phyloP scores from a whole-genome alignment of 1,140 invertebrate genomes.

The Solenopsis invicta region DNA sequence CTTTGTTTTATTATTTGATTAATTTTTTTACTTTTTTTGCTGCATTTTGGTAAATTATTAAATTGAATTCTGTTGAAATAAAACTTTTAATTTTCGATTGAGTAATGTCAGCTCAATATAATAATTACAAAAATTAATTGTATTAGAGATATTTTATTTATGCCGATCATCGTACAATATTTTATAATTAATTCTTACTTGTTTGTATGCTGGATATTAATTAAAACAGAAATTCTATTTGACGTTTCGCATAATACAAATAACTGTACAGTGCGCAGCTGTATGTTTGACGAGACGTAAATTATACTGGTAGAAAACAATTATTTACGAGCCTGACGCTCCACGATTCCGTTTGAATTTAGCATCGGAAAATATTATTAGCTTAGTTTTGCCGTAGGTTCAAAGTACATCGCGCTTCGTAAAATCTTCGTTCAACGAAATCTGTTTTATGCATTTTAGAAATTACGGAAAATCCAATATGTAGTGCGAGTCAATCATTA shows the following conservation, averaged over 20 bases:
- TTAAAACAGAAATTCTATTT: slow-evolving; percentile 61
- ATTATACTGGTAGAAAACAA: slow-evolving; percentile 53
- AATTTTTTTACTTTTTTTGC: background rate
- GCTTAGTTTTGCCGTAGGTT: slow-evolving; percentile 19
- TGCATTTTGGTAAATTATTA: background rate
- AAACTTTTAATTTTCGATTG: background rate
- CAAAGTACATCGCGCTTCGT: slow-evolving; percentile 18
- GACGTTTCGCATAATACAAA: slow-evolving; percentile 55
- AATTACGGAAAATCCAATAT: slow-evolving; percentile 5
- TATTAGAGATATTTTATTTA: slow-evolving; percentile 37
- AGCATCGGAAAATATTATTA: slow-evolving; percentile 58
- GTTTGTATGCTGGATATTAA: slow-evolving; percentile 33
- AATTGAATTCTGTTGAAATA: background rate
- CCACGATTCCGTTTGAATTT: slow-evolving; percentile 54
- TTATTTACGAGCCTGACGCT: slow-evolving; percentile 58
- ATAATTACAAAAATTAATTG: slow-evolving; percentile 17
- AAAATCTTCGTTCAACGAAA: slow-evolving; percentile 38
- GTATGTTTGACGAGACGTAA: slow-evolving; percentile 57
- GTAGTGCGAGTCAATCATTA: background rate
- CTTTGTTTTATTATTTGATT: background rate
- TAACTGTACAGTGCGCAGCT: slow-evolving; percentile 43
- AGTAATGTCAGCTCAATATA: slow-evolving; percentile 7
- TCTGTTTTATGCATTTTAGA: slow-evolving; percentile 43
- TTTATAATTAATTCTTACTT: slow-evolving; percentile 51
- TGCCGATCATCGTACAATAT: slow-evolving; percentile 42